Evolutionary conservation across 2,797 vertebrate genomes (phyloP).

Genomic region (Typhlichthys subterraneus): DNA sequence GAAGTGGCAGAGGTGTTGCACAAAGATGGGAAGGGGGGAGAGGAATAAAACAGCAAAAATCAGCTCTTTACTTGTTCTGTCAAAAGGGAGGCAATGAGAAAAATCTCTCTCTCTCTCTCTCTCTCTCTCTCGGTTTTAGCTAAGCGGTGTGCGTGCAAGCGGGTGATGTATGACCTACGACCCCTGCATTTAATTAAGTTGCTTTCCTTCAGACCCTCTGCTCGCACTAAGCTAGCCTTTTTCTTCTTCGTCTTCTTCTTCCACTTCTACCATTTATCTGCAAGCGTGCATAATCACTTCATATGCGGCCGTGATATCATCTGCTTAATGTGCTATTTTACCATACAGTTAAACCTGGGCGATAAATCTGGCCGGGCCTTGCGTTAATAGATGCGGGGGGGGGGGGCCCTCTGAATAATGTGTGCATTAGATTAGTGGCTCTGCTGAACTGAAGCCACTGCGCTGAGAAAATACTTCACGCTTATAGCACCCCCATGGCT

Average conservation of each 20-base stretch:
- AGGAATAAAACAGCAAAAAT: slow-evolving; percentile 44
- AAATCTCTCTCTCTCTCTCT: slow-evolving; percentile 21
- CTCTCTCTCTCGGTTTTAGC: slow-evolving; percentile 53
- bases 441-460: slow-evolving; percentile 57
- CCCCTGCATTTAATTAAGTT: slow-evolving; percentile 79
- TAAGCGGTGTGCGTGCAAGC: slow-evolving; percentile 62
- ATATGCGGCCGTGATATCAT: slow-evolving; percentile 77
- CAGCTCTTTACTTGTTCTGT: slow-evolving; percentile 50
- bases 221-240: background rate
- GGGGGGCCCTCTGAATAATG: slow-evolving; percentile 70
- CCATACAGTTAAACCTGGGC: slow-evolving; percentile 80
- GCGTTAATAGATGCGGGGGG: slow-evolving; percentile 72
- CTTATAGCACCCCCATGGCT: slow-evolving; percentile 64
- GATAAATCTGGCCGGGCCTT: slow-evolving; percentile 76
- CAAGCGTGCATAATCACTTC: slow-evolving; percentile 78
- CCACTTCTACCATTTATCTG: slow-evolving; percentile 41
- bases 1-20: background rate
- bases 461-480: slow-evolving; percentile 62
- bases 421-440: slow-evolving; percentile 75
- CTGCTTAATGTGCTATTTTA: slow-evolving; percentile 84
- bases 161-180: slow-evolving; percentile 72
- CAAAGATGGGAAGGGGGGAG: slow-evolving; percentile 8
- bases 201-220: slow-evolving; percentile 42
- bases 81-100: slow-evolving; percentile 45
- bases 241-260: slow-evolving; percentile 14